phyloP scores from a whole-genome alignment of 1,140 invertebrate species.

The Megalonaias nervosa region DNA sequence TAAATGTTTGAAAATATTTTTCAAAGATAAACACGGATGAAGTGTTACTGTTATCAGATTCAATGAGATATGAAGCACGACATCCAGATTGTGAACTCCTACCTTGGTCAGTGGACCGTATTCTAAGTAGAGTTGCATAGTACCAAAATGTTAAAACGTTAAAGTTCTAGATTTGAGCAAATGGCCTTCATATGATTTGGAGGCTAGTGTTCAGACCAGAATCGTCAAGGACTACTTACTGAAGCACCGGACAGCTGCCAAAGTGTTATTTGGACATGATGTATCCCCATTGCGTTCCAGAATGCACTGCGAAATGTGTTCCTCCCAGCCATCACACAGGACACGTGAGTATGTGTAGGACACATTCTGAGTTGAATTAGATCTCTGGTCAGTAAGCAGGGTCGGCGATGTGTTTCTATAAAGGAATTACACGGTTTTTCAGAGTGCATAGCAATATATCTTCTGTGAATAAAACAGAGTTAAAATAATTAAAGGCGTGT shows the following conservation, averaged over 20 bases:
- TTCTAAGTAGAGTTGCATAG: no score
- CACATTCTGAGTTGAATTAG: constrained; percentile 2
- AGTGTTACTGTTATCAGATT: no score
- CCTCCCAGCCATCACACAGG: constrained; percentile 27
- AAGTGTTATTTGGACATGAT: neutral
- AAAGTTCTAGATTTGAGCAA: neutral
- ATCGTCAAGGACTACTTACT: constrained; percentile 1
- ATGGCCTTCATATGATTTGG: neutral
- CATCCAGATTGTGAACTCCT: no score
- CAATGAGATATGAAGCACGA: no score
- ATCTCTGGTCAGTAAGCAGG: neutral
- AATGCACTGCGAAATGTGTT: constrained; percentile 20
- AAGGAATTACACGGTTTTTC: neutral
- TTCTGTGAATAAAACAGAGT: no score
- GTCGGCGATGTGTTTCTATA: constrained; percentile 17
- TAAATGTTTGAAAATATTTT: no score
- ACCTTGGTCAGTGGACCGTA: no score
- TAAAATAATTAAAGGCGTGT: no score
- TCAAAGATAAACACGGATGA: no score
- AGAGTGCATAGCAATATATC: no score
- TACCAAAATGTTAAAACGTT: no score
- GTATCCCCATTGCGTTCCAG: neutral
- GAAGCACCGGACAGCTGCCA: constrained; percentile 19
- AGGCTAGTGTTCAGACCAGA: neutral
- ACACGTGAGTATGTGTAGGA: constrained; percentile 1